phyloP scores from a whole-genome alignment of 2,888 invertebrate genomes.

The Leucozona laternaria region DNA sequence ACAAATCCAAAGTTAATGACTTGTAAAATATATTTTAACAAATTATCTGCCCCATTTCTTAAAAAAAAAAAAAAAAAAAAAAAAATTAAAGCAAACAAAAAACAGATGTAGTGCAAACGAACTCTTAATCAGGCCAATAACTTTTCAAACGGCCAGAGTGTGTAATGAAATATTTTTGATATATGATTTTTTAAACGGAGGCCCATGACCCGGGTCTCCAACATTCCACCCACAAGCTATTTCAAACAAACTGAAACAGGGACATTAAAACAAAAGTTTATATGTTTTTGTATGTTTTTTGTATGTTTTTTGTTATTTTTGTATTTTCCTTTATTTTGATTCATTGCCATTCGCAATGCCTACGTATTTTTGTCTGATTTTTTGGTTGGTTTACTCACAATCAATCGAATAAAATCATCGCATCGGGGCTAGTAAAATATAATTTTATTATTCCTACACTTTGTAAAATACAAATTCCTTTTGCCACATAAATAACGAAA shows the following conservation, averaged over 20 bases:
- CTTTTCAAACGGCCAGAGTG: constrained; percentile 11
- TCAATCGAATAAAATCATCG: constrained; percentile 27
- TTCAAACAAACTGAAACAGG: constrained; percentile 13
- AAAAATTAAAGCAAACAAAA: background rate
- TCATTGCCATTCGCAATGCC: constrained; percentile 39
- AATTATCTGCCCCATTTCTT: constrained; percentile 14
- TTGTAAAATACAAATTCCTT: constrained; percentile 3
- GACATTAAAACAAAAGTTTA: constrained; percentile 18
- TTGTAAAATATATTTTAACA: constrained; percentile 23
- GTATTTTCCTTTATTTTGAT: constrained; percentile 2
- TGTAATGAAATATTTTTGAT: constrained; percentile 17
- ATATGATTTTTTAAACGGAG: constrained; percentile 28
- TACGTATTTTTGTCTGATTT: constrained; percentile 27
- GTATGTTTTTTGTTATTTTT: too few relatives aligned
- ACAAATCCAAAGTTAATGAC: background rate
- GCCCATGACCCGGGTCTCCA: constrained; percentile 20
- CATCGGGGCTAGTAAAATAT: constrained; percentile 18
- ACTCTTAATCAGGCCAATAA: constrained; percentile 39
- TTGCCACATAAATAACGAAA: constrained; percentile 24
- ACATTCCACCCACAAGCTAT: constrained; percentile 15
- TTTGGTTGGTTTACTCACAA: constrained; percentile 27
- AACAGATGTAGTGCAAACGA: constrained; percentile 25
- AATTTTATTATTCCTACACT: constrained; percentile 13
- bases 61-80: background rate
- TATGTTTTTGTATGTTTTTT: background rate